A percentile compares a stretch with the other conserved stretches of the same genome.
Conservation (phyloP, 2,797 vertebrate species). For the Phrynocephalus guinanensis region DNA sequence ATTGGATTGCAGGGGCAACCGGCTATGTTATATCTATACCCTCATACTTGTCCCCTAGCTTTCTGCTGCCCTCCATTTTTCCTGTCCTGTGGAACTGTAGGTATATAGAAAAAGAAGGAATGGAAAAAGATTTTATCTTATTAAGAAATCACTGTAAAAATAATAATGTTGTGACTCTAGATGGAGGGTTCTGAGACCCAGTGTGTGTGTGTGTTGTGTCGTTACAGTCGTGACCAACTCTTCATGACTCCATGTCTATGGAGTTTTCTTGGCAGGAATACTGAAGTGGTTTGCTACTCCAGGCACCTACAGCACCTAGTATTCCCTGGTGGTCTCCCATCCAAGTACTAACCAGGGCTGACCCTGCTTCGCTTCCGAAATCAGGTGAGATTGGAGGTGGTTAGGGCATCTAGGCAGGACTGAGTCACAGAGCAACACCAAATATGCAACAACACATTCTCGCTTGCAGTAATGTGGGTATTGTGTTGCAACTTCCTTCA, state of each 20-base stretch:
- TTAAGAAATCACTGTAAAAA: background rate
- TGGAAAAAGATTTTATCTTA: slow-evolving; percentile 28
- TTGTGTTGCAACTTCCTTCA: background rate
- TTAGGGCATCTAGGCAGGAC: no score
- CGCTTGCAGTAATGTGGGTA: background rate
- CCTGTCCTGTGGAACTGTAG: background rate
- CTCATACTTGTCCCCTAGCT: slow-evolving; percentile 42
- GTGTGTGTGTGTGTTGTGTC: no score
- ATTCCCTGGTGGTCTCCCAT: no score
- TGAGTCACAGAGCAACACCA: no score
- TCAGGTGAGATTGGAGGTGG: no score
- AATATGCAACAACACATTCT: background rate
- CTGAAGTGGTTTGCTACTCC: no score
- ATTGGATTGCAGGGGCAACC: background rate
- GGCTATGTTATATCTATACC: background rate
- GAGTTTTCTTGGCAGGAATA: no score
- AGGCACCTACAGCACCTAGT: no score
- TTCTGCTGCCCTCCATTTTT: slow-evolving; percentile 42
- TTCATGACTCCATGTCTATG: no score
- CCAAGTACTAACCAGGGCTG: no score
- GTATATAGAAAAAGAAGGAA: background rate
- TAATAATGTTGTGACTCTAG: background rate
- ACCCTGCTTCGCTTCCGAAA: no score
- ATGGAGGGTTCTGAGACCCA: background rate
- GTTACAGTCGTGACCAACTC: no score